Percentiles rank a stretch among this genome's conserved stretches.
These are phyloP conservation scores for Argyrosomus japonicus DNA, from an alignment of 2,113 vertebrate species.

Conservation along the genomic window DNA sequence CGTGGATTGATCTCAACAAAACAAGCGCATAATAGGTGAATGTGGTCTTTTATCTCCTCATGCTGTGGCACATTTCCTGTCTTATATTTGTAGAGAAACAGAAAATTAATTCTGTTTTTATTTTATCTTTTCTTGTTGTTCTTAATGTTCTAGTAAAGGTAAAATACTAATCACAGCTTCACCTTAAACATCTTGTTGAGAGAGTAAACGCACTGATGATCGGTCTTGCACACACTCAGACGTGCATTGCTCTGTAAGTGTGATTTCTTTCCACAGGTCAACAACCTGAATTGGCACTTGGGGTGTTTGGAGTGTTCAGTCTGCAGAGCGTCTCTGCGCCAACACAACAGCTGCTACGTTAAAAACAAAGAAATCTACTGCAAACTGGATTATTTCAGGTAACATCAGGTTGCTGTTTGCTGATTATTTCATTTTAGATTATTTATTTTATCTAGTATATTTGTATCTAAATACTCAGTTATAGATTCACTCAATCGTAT, in stretches of 20 bases:
- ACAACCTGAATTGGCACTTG: conserved; percentile 95
- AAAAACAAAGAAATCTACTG: conserved; percentile 97
- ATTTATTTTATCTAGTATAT: neutral
- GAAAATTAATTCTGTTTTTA: neutral
- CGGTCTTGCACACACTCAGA: neutral
- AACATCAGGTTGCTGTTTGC: conserved; percentile 45
- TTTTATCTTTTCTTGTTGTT: neutral
- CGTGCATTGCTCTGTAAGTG: neutral
- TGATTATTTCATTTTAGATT: neutral
- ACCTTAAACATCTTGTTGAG: neutral
- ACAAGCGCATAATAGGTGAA: neutral
- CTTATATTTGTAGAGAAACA: neutral
- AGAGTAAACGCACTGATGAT: neutral
- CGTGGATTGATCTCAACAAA: neutral
- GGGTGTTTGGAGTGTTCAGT: conserved; percentile 94
- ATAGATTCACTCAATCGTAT: neutral
- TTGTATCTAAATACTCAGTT: neutral
- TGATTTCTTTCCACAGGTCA: conserved; percentile 84
- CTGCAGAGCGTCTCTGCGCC: conserved; percentile 91
- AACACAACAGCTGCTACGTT: conserved; percentile 96
- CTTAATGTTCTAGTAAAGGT: too few species aligned
- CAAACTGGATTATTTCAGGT: conserved; percentile 98
- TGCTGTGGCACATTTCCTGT: neutral
- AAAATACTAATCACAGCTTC: too few species aligned
- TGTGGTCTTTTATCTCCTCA: neutral